phyloP scores from a whole-genome alignment of 53 echinoderm and acorn worm species.

The Antedon mediterranea region DNA sequence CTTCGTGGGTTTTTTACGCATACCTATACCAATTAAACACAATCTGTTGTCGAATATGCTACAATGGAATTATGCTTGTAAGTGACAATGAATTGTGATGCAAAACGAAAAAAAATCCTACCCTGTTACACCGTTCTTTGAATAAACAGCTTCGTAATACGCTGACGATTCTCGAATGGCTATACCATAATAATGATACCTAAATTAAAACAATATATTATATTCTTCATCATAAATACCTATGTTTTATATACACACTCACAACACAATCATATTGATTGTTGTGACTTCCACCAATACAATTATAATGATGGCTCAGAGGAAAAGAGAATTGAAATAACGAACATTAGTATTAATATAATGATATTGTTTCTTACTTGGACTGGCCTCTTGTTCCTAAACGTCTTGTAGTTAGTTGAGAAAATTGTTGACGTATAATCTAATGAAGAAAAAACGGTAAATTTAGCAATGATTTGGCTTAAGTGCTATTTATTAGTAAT shows the following conservation, averaged over 20 bases:
- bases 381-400: conserved; percentile 51
- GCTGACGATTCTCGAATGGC: conserved; percentile 36
- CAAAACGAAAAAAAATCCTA: background rate
- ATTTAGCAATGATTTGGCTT: too few relatives aligned
- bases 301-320: too few relatives aligned
- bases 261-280: too few relatives aligned
- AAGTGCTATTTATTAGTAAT: too few relatives aligned
- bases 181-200: conserved; percentile 50
- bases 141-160: conserved; percentile 29
- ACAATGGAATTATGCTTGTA: background rate
- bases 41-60: too few relatives aligned
- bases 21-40: too few relatives aligned
- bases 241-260: too few relatives aligned
- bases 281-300: too few relatives aligned
- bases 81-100: background rate
- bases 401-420: conserved; percentile 44
- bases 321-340: too few relatives aligned
- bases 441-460: conserved; percentile 1
- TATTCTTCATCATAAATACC: too few relatives aligned
- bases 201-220: background rate
- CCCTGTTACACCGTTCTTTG: conserved; percentile 20
- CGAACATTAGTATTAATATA: too few relatives aligned
- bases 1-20: too few relatives aligned
- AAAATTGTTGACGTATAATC: conserved; percentile 49
- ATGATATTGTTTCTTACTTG: conserved; percentile 22